phyloP scores from a whole-genome alignment of 2,888 invertebrate species.

The Clanis bilineata region DNA sequence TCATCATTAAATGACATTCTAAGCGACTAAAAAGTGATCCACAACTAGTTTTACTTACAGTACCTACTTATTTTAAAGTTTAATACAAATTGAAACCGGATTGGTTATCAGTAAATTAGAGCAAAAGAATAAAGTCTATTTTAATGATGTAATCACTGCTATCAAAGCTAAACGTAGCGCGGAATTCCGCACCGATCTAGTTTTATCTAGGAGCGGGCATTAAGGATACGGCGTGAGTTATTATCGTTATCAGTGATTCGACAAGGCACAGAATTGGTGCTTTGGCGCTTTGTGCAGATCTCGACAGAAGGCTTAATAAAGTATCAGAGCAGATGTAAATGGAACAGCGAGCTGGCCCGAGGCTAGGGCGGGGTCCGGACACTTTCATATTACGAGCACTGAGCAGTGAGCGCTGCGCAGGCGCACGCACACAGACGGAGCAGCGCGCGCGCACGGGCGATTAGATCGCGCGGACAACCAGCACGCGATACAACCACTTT shows the following conservation, averaged over 20 bases:
- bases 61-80: not conserved
- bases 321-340: constrained; percentile 79
- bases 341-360: constrained; percentile 71
- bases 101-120: not conserved
- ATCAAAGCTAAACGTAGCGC: not conserved
- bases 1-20: too few relatives aligned
- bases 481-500: constrained; percentile 80
- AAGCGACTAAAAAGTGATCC: not conserved
- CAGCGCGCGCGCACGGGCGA: constrained; percentile 27
- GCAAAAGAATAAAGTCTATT: not conserved
- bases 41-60: not conserved
- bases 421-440: constrained; percentile 45
- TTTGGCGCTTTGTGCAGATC: constrained; percentile 30
- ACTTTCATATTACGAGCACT: constrained; percentile 78
- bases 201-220: constrained; percentile 29
- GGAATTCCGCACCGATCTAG: constrained; percentile 12
- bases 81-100: not conserved
- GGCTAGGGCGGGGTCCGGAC: constrained; percentile 80
- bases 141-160: constrained; percentile 11
- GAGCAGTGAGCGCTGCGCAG: constrained; percentile 40
- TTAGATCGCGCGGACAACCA: constrained; percentile 55
- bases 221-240: constrained; percentile 33
- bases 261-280: constrained; percentile 36
- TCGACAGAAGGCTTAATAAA: constrained; percentile 77
- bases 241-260: constrained; percentile 44